Conservation (phyloP, 2,113 vertebrate genomes). For the Ploceus nigricollis region DNA sequence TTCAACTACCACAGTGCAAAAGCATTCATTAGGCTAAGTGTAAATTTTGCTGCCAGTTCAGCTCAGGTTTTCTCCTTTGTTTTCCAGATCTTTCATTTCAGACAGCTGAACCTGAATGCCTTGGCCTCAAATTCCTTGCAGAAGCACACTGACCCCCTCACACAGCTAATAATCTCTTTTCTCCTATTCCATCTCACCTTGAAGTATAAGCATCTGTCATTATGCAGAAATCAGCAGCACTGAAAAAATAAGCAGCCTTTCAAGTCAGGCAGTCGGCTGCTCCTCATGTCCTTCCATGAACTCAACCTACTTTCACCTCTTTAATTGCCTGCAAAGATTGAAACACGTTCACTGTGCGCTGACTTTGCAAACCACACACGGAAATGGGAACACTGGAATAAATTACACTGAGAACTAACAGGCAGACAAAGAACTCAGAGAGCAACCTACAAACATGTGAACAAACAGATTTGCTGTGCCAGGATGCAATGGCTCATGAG, state of each 20-base stretch:
- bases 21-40: background rate
- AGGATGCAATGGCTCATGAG: background rate
- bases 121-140: background rate
- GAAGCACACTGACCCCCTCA: background rate
- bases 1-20: background rate
- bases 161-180: background rate
- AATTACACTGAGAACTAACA: background rate
- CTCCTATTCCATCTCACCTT: background rate
- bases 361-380: constrained; percentile 7
- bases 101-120: background rate
- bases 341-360: background rate
- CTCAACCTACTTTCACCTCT: constrained; percentile 36
- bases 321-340: background rate
- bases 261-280: background rate
- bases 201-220: background rate
- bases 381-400: constrained; percentile 12
- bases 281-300: constrained; percentile 7
- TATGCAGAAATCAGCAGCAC: constrained; percentile 5
- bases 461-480: background rate
- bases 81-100: background rate
- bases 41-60: background rate
- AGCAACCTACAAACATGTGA: background rate
- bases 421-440: background rate
- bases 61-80: background rate
- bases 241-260: background rate